These are phyloP conservation scores for Beris chalybata DNA, from an alignment of 2,888 invertebrate species.

Conservation along the genomic window DNA sequence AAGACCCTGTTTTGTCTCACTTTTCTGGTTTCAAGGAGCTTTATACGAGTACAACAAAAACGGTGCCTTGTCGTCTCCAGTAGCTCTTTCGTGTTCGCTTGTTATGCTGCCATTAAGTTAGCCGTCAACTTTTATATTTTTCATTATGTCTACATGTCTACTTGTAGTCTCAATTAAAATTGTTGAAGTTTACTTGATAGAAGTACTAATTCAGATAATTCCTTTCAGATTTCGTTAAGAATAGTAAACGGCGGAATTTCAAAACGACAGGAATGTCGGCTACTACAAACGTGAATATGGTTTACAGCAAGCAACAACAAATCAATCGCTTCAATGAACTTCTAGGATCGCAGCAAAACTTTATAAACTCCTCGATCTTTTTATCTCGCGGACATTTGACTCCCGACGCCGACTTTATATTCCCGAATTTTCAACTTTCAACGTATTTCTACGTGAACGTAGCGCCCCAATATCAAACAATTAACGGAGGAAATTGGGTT, in stretches of 20 bases:
- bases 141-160: conserved; percentile 5
- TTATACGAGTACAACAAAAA: too few species aligned
- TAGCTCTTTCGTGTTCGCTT: too few species aligned
- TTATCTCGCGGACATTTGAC: conserved; percentile 59
- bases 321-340: conserved; percentile 49
- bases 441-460: conserved; percentile 60
- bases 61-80: too few species aligned
- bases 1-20: too few species aligned
- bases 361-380: conserved; percentile 49
- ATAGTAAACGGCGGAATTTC: conserved; percentile 49
- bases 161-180: neutral
- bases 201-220: neutral
- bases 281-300: conserved; percentile 41
- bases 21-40: too few species aligned
- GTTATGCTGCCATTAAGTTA: too few species aligned
- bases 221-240: conserved; percentile 39
- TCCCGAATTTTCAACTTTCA: conserved; percentile 56
- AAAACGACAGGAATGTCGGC: conserved; percentile 48
- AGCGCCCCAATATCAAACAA: conserved; percentile 59
- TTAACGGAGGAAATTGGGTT: conserved; percentile 60
- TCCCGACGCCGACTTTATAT: conserved; percentile 60
- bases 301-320: conserved; percentile 50
- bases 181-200: too few species aligned
- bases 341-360: conserved; percentile 48
- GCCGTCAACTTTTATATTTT: neutral